These are phyloP conservation scores for Agriopis leucophaearia DNA, from an alignment of 2,888 invertebrate species.

Conservation along the genomic window DNA sequence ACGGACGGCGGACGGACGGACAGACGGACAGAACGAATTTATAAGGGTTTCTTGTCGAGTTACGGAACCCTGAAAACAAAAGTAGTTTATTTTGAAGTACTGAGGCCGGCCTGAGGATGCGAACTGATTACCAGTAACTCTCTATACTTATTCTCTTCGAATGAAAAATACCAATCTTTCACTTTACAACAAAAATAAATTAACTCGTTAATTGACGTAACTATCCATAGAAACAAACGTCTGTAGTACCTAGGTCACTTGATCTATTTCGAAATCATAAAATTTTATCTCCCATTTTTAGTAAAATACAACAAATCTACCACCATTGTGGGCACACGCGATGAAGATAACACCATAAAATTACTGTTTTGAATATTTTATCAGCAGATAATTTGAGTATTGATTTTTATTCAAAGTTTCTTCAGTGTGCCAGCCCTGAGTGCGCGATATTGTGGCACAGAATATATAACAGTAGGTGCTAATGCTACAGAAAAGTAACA, in stretches of 20 bases:
- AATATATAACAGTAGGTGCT: no score
- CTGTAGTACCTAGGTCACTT: background rate
- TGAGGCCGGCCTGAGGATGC: no score
- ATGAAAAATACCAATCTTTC: background rate
- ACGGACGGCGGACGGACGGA: no score
- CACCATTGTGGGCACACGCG: constrained; percentile 5
- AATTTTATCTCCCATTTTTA: background rate
- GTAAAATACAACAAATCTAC: background rate
- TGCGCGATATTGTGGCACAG: background rate
- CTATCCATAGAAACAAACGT: background rate
- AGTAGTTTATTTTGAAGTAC: no score
- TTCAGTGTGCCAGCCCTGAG: constrained; percentile 2
- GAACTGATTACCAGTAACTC: no score
- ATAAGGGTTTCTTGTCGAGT: no score
- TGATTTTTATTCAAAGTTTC: background rate
- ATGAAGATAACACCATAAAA: background rate
- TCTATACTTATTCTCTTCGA: background rate
- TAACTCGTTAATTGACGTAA: no score
- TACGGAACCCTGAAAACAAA: no score
- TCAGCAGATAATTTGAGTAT: constrained; percentile 7
- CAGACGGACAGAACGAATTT: no score
- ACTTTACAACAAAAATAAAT: background rate
- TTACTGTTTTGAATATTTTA: constrained; percentile 38
- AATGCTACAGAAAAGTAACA: no score
- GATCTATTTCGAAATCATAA: background rate